Conservation (phyloP, 2,888 invertebrate genomes). For the Acrocera orbiculus region DNA sequence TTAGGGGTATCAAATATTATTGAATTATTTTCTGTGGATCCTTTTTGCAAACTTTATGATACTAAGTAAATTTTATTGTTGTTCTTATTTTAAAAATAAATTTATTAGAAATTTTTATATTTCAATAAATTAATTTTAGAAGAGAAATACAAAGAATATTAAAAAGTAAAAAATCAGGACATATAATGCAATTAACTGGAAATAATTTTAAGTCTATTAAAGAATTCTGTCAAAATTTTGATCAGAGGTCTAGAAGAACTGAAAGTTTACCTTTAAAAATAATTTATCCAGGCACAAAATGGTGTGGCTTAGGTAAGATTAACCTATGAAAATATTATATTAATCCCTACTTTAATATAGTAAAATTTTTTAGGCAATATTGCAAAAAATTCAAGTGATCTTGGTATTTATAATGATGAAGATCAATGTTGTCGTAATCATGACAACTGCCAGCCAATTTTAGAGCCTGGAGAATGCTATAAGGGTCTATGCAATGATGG, state of each 20-base stretch:
- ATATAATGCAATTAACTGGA: conserved; percentile 41
- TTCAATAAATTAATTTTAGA: conserved; percentile 18
- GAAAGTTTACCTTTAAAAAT: no score
- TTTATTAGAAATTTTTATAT: neutral
- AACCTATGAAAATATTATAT: neutral
- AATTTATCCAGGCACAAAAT: conserved; percentile 53
- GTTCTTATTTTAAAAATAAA: neutral
- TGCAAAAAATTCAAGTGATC: conserved; percentile 35
- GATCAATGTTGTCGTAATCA: conserved; percentile 42
- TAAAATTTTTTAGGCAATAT: conserved; percentile 32
- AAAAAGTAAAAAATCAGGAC: conserved; percentile 36
- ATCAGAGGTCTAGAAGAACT: no score
- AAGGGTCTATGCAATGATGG: conserved; percentile 50
- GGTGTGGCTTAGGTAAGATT: conserved; percentile 50
- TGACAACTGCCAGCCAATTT: conserved; percentile 46
- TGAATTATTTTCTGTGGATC: conserved; percentile 39
- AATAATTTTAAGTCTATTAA: conserved; percentile 40
- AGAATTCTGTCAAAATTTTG: conserved; percentile 35
- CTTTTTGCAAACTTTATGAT: conserved; percentile 41
- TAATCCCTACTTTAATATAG: neutral
- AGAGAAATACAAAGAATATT: conserved; percentile 43
- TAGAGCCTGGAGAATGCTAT: conserved; percentile 40
- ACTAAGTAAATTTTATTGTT: conserved; percentile 32
- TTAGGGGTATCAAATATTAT: conserved; percentile 45
- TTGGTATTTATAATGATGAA: conserved; percentile 4